A percentile compares a stretch with the other conserved stretches of the same genome.
Conservation (phyloP, 64 coral and sea anemone species). For the Montipora sp. region DNA sequence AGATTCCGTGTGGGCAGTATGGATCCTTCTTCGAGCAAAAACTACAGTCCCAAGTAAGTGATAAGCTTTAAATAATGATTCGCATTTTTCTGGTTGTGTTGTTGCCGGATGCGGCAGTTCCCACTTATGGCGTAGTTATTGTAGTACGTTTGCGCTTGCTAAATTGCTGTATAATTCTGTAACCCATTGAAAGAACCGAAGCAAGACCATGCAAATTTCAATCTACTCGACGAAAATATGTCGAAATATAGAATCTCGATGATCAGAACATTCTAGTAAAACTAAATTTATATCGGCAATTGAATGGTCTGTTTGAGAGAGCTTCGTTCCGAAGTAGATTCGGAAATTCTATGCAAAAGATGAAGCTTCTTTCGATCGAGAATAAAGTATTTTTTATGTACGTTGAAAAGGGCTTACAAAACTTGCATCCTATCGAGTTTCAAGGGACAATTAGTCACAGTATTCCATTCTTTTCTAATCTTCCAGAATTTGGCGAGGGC, state of each 20-base stretch:
- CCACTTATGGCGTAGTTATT: no score
- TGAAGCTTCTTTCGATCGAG: no score
- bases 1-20: conserved; percentile 38
- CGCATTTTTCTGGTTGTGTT: background rate
- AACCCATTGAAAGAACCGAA: no score
- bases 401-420: background rate
- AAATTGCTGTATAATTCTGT: no score
- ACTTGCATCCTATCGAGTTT: background rate
- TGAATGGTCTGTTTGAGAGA: background rate
- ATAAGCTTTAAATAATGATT: background rate
- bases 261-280: background rate
- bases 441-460: background rate
- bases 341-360: no score
- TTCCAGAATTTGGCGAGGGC: background rate
- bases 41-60: conserved; percentile 37
- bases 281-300: background rate
- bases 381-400: background rate
- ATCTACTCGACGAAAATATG: background rate
- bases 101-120: background rate
- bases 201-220: no score
- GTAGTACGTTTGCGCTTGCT: background rate
- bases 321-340: no score
- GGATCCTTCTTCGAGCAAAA: background rate
- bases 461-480: background rate
- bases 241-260: background rate